Percentiles rank a stretch among this genome's conserved stretches.
phyloP scores from a whole-genome alignment of 2,113 vertebrate genomes.

The Petaurus breviceps region DNA sequence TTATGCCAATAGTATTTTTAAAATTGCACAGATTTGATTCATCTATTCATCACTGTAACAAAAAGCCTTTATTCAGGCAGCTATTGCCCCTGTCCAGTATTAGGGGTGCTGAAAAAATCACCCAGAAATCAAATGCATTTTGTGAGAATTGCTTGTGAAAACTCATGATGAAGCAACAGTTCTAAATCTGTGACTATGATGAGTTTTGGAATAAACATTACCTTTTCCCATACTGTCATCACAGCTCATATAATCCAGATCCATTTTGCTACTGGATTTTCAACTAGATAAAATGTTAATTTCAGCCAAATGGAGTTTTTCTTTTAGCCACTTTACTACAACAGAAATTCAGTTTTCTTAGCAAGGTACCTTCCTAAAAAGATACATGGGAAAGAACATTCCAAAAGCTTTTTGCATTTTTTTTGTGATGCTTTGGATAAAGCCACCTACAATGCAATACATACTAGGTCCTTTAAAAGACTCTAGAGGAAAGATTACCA shows the following conservation, averaged over 20 bases:
- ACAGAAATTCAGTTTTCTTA: conserved; percentile 49
- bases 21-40: conserved; percentile 78
- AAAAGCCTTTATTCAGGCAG: conserved; percentile 72
- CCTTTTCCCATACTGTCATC: background rate
- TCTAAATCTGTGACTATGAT: conserved; percentile 7
- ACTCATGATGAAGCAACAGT: conserved; percentile 32
- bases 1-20: conserved; percentile 77
- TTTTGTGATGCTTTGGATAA: conserved; percentile 51
- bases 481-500: conserved; percentile 13
- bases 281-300: conserved; percentile 40
- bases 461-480: conserved; percentile 65
- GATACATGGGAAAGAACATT: conserved; percentile 36
- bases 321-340: conserved; percentile 31
- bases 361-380: conserved; percentile 30
- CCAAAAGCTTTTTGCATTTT: conserved; percentile 47
- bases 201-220: conserved; percentile 6
- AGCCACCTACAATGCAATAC: conserved; percentile 39
- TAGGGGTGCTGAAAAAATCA: conserved; percentile 68
- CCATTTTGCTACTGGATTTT: conserved; percentile 46
- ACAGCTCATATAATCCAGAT: background rate
- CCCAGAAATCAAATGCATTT: conserved; percentile 67
- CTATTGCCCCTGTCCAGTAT: conserved; percentile 72
- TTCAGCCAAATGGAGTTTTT: conserved; percentile 43
- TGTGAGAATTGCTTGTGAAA: conserved; percentile 67
- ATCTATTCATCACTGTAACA: conserved; percentile 79